These are phyloP conservation scores for Ellobius talpinus DNA, from an alignment of 2,113 vertebrate genomes.

Conservation along the genomic window DNA sequence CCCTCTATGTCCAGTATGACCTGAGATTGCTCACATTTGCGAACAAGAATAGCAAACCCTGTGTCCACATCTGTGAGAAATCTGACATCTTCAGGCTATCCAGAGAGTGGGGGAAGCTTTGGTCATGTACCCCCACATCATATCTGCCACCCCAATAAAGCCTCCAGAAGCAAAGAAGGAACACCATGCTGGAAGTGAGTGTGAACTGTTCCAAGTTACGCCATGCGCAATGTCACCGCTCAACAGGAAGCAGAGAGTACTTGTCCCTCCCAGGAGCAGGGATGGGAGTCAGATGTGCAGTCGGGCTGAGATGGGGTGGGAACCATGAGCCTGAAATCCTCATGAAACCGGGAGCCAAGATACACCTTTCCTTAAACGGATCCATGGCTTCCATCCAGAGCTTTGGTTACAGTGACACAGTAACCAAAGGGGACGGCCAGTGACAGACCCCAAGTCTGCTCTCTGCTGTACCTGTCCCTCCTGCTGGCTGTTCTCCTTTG, in stretches of 20 bases:
- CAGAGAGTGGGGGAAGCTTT: not conserved
- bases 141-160: too few species aligned
- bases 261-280: not conserved
- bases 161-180: not conserved
- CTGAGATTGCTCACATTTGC: not conserved
- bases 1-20: not conserved
- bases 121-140: not conserved
- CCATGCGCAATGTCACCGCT: not conserved
- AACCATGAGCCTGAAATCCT: not conserved
- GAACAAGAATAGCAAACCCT: not conserved
- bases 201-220: fast-evolving
- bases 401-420: not conserved
- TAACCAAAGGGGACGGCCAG: not conserved
- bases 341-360: not conserved
- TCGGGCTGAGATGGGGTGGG: not conserved
- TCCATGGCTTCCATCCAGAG: not conserved
- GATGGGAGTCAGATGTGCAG: not conserved
- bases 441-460: not conserved
- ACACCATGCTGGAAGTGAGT: not conserved
- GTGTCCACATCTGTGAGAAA: not conserved
- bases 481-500: not conserved
- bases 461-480: not conserved
- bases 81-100: not conserved
- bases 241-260: too few species aligned
- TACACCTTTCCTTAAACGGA: not conserved